Percentiles rank a stretch among this genome's conserved stretches.
These are phyloP conservation scores for Drosophila suboccidentalis DNA, from an alignment of 2,888 invertebrate genomes.

Conservation along the genomic window DNA sequence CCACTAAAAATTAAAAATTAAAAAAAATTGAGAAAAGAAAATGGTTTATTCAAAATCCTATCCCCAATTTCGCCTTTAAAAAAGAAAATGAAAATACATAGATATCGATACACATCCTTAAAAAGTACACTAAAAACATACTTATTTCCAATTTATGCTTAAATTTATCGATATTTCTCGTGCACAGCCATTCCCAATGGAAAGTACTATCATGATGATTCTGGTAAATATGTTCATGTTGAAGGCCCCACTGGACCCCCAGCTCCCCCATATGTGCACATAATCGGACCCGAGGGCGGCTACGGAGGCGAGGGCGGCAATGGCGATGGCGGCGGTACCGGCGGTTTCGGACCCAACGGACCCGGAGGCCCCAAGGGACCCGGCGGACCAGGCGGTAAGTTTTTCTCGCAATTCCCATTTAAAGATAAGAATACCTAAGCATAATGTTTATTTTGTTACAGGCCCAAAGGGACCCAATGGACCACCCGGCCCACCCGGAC, in stretches of 20 bases:
- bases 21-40: too few species aligned
- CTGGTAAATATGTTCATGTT: slow-evolving; percentile 84
- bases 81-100: too few species aligned
- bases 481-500: slow-evolving; percentile 82
- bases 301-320: slow-evolving; percentile 78
- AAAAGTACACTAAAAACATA: not conserved
- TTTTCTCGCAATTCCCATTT: accelerated
- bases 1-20: too few species aligned
- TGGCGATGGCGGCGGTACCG: slow-evolving; percentile 77
- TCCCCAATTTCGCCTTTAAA: too few species aligned
- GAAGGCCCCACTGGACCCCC: slow-evolving; percentile 85
- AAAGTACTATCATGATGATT: slow-evolving; percentile 84
- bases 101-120: too few species aligned
- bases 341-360: slow-evolving; percentile 80
- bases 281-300: slow-evolving; percentile 83
- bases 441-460: slow-evolving; percentile 32
- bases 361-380: slow-evolving; percentile 79
- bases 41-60: too few species aligned
- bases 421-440: too few species aligned
- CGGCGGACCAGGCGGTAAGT: slow-evolving; percentile 79
- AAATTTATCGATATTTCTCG: not conserved
- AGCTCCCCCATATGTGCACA: slow-evolving; percentile 82
- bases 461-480: slow-evolving; percentile 77
- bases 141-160: not conserved
- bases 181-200: slow-evolving; percentile 73